phyloP scores from a whole-genome alignment of 2,888 invertebrate species.

The Hypsopygia costalis region DNA sequence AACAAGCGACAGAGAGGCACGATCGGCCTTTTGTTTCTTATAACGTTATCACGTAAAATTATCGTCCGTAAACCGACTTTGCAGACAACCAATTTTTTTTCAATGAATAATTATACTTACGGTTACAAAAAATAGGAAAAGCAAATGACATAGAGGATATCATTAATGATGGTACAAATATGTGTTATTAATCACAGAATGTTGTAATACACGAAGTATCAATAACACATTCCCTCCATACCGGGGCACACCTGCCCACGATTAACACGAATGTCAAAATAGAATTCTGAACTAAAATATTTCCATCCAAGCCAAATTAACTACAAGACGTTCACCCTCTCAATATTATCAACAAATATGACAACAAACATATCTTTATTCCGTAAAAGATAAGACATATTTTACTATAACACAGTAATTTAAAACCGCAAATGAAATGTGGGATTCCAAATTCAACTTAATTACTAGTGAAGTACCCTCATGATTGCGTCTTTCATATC shows the following conservation, averaged over 20 bases:
- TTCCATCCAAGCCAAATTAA: slow-evolving; percentile 53
- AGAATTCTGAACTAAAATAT: slow-evolving; percentile 59
- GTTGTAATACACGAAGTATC: slow-evolving; percentile 29
- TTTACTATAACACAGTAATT: background rate
- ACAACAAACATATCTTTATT: background rate
- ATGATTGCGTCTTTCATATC: slow-evolving; percentile 26
- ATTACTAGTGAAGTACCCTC: slow-evolving; percentile 49
- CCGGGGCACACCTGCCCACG: slow-evolving; percentile 59
- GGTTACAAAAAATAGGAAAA: background rate
- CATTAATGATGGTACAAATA: slow-evolving; percentile 6
- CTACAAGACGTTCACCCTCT: slow-evolving; percentile 25
- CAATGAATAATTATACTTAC: too few relatives aligned
- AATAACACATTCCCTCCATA: slow-evolving; percentile 47
- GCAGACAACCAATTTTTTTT: too few relatives aligned
- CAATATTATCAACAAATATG: slow-evolving; percentile 5
- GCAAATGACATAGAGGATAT: slow-evolving; percentile 4
- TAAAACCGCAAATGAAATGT: slow-evolving; percentile 5
- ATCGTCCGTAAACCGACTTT: too few relatives aligned
- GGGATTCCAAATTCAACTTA: slow-evolving; percentile 34
- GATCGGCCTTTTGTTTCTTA: too few relatives aligned
- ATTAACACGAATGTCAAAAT: slow-evolving; percentile 76
- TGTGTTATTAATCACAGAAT: slow-evolving; percentile 9
- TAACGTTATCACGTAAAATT: too few relatives aligned
- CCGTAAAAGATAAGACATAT: background rate
- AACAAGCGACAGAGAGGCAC: too few relatives aligned